These are phyloP conservation scores for Paratrypauchen microcephalus DNA, from an alignment of 2,797 vertebrate genomes.

Conservation along the genomic window DNA sequence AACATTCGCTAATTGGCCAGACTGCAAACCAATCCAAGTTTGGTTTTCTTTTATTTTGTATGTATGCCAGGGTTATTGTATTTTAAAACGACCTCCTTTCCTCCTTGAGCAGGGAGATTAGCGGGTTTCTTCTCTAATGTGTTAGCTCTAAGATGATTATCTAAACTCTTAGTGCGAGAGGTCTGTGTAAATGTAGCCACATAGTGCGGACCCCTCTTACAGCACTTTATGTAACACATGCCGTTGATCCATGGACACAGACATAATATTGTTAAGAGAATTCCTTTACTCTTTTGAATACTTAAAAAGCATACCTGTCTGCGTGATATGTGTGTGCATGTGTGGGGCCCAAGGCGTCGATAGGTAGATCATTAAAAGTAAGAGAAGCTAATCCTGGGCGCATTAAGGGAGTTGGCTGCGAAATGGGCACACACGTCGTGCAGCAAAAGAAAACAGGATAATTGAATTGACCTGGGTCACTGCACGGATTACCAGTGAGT, in stretches of 20 bases:
- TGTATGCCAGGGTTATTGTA: background rate
- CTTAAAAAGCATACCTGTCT: slow-evolving; percentile 47
- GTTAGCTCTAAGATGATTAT: slow-evolving; percentile 70
- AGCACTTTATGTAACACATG: slow-evolving; percentile 55
- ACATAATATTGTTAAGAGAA: slow-evolving; percentile 47
- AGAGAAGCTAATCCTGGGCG: slow-evolving; percentile 84
- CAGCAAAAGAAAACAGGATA: slow-evolving; percentile 84
- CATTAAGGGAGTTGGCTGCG: slow-evolving; percentile 82
- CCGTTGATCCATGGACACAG: slow-evolving; percentile 46
- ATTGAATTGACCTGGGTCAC: slow-evolving; percentile 86
- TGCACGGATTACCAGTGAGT: slow-evolving; percentile 78
- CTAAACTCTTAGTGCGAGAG: slow-evolving; percentile 67
- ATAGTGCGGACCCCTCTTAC: slow-evolving; percentile 54
- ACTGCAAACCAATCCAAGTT: background rate
- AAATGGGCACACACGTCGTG: slow-evolving; percentile 81
- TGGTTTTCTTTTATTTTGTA: background rate
- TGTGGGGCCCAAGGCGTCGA: slow-evolving; percentile 71
- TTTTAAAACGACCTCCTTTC: slow-evolving; percentile 54
- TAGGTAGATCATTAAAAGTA: slow-evolving; percentile 87
- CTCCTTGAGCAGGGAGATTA: slow-evolving; percentile 60
- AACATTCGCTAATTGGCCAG: slow-evolving; percentile 8
- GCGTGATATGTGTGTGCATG: slow-evolving; percentile 34
- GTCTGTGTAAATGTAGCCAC: slow-evolving; percentile 55
- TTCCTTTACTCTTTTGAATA: slow-evolving; percentile 50
- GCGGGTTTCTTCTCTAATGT: slow-evolving; percentile 53